Percentiles rank a stretch among this genome's conserved stretches.
Conservation (phyloP, 1,140 invertebrate species). For the Planococcus citri region DNA sequence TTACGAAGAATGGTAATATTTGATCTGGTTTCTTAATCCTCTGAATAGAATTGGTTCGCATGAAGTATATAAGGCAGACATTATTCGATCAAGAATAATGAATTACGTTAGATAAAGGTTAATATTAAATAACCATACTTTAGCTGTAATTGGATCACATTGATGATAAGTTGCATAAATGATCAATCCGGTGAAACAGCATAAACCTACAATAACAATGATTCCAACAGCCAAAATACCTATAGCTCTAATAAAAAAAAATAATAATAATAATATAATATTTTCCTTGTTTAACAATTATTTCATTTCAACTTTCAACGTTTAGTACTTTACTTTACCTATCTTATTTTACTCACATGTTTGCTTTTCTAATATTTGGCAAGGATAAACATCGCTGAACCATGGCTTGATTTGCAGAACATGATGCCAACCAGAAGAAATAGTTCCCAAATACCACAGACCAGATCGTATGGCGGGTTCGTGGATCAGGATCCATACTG, state of each 20-base stretch:
- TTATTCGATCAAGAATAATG: too few species aligned
- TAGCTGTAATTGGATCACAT: slow-evolving; percentile 58
- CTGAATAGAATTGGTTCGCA: too few species aligned
- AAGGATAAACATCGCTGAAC: slow-evolving; percentile 67
- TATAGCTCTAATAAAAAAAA: slow-evolving; percentile 32
- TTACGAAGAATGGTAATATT: slow-evolving; percentile 55
- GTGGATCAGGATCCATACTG: slow-evolving; percentile 62
- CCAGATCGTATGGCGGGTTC: slow-evolving; percentile 70
- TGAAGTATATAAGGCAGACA: background rate
- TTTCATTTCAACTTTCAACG: too few species aligned
- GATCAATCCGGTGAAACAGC: slow-evolving; percentile 58
- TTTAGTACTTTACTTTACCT: too few species aligned
- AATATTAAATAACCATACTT: slow-evolving; percentile 33
- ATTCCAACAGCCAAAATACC: slow-evolving; percentile 35
- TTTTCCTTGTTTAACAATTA: too few species aligned
- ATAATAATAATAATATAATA: background rate
- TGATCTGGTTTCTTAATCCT: slow-evolving; percentile 50
- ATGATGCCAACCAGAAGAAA: slow-evolving; percentile 66
- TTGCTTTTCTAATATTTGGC: slow-evolving; percentile 52
- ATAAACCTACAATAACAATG: slow-evolving; percentile 36
- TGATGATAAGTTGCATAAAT: slow-evolving; percentile 63
- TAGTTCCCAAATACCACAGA: slow-evolving; percentile 63
- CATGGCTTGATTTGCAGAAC: slow-evolving; percentile 73
- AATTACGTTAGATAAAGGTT: too few species aligned
- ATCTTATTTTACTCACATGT: slow-evolving; percentile 53